Evolutionary conservation across 2,113 vertebrate species (phyloP), one percentile per base, ranked within the genome.

Genomic region (Coracopsis vasa): DNA sequence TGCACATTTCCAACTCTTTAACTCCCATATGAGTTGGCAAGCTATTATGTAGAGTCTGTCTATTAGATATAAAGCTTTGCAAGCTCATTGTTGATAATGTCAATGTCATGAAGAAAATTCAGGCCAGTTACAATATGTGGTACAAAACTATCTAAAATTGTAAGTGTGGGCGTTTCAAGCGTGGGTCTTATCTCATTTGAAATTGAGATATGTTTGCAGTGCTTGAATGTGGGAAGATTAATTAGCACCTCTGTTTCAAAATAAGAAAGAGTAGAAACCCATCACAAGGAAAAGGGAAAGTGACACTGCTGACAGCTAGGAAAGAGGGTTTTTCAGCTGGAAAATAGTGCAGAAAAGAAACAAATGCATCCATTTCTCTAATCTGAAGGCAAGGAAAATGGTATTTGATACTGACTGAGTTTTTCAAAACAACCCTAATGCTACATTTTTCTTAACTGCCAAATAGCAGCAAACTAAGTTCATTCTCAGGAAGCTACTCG

Each of bases 221-320:
- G 96, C 95, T 98, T 97, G 97, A 97, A 98, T 98, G 98, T 98
- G 98, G 98, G 97, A 98, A 98, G 97, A 98, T 98, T 98, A 99
- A 99, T 99, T 99, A 99, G 98, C 98, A 98, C 98, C 97, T 98
- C 95, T 98, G 96, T 97, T 98, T 98, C 97, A 98, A 98, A 98
- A 98, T 97, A 98, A 98, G 97, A 97, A 98, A 97, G 96, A 90
- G 94, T 95, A 97, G 97, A 97, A 98, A 98, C 89, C 94, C 88
- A 97, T 97, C 97, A 98, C 96, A 98, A 94, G 88, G 91, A 97
- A 97, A 97, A 97, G 94, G 91, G 96, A 97, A 98, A 97, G 77
- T 98, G 97, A 97, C 97, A 96, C 90, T 97, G 97, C 94, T 5
- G 48, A 97, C 96, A 98, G 92, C 80, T 96, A 97, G 86, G 94